A percentile compares a stretch with the other conserved stretches of the same genome.
Evolutionary conservation across 2,113 vertebrate genomes (phyloP).

Genomic region (Erythrolamprus reginae): DNA sequence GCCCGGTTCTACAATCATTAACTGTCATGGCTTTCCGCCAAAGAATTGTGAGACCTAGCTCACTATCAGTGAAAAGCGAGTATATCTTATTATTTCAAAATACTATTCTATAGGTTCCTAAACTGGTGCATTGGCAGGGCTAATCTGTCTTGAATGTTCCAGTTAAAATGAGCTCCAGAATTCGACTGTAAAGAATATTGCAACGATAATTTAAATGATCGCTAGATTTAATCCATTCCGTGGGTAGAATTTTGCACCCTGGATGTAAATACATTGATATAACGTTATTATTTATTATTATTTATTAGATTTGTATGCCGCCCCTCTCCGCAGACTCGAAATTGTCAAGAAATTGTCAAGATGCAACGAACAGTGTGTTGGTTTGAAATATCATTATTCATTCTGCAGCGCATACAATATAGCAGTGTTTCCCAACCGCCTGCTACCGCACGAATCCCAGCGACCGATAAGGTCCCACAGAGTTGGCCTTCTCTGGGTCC

Average conservation of each 20-base stretch:
- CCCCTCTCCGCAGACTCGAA: too few species aligned
- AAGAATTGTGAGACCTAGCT: background rate
- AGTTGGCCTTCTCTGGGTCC: too few species aligned
- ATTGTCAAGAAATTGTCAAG: background rate
- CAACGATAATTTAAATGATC: background rate
- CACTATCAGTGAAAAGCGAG: background rate
- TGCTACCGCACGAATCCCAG: too few species aligned
- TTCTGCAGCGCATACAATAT: too few species aligned
- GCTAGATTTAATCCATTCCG: background rate
- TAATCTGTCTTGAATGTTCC: background rate
- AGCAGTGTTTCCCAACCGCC: too few species aligned
- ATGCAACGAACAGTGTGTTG: too few species aligned
- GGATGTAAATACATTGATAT: background rate
- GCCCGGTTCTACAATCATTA: background rate
- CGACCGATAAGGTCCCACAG: too few species aligned
- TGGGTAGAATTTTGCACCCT: background rate
- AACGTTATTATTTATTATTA: too few species aligned
- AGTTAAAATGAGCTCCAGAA: background rate
- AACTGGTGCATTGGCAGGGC: background rate
- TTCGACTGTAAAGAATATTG: too few species aligned
- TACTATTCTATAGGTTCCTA: background rate
- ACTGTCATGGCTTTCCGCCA: background rate
- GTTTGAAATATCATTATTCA: too few species aligned
- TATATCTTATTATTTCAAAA: background rate
- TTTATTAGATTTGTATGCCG: too few species aligned